Evolutionary conservation across 92 coral and sea anemone species (phyloP).

Genomic region (Phenganax marumi): DNA sequence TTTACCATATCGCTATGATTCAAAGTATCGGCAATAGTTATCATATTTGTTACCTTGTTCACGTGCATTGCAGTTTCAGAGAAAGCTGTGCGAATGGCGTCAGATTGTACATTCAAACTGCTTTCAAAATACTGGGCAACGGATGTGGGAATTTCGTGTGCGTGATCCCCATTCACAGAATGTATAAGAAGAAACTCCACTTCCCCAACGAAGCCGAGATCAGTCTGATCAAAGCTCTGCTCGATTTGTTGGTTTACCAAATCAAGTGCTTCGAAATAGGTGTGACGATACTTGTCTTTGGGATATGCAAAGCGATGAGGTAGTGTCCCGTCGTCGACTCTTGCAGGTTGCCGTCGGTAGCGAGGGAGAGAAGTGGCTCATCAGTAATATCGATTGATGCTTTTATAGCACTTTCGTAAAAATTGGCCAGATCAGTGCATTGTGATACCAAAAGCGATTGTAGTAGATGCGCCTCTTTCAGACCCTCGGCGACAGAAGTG

Average conservation of each 20-base stretch:
- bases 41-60: background rate
- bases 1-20: background rate
- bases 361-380: background rate
- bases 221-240: background rate
- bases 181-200: background rate
- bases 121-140: background rate
- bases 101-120: background rate
- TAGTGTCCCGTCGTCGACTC: background rate
- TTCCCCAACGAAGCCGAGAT: background rate
- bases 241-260: background rate
- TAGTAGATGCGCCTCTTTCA: background rate
- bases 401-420: background rate
- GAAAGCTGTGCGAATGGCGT: background rate
- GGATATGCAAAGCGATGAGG: background rate
- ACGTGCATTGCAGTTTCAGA: background rate
- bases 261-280: background rate
- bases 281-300: background rate
- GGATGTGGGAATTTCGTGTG: background rate
- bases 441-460: background rate
- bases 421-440: background rate
- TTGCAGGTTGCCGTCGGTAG: background rate
- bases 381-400: background rate
- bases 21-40: background rate
- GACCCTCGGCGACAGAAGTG: too few relatives aligned
- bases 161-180: background rate